phyloP scores from a whole-genome alignment of 1,140 invertebrate genomes.

The Temnothorax longispinosus region DNA sequence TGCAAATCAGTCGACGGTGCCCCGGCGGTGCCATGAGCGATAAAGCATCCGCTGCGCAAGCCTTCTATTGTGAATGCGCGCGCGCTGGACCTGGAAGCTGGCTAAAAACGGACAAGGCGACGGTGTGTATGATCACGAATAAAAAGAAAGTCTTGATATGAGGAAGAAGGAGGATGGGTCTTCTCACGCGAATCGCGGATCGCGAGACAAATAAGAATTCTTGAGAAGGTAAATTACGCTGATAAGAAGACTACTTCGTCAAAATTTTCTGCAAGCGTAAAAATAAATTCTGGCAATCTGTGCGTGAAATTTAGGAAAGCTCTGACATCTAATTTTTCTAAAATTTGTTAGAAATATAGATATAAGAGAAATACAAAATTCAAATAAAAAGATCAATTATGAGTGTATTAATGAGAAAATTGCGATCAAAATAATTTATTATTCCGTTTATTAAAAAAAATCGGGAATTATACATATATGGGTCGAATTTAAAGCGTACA shows the following conservation, averaged over 20 bases:
- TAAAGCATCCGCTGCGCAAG: conserved; percentile 74
- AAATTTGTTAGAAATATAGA: background rate
- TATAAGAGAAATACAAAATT: background rate
- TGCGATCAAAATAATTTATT: background rate
- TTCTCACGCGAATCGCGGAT: background rate
- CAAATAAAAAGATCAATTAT: background rate
- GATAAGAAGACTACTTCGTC: background rate
- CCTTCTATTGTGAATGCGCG: conserved; percentile 69
- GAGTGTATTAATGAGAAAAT: background rate
- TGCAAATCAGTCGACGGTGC: conserved; percentile 72
- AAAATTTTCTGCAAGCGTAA: background rate
- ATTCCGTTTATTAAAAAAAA: background rate
- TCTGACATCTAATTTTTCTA: no score
- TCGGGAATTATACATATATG: background rate
- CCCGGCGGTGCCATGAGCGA: conserved; percentile 62
- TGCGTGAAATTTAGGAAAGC: background rate
- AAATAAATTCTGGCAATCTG: background rate
- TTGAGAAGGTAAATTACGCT: background rate
- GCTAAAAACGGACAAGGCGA: conserved; percentile 18
- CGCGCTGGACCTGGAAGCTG: conserved; percentile 30
- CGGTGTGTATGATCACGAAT: conserved; percentile 35
- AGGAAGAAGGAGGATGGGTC: background rate
- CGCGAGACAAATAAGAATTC: background rate
- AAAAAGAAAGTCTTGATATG: background rate
- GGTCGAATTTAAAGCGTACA: conserved; percentile 2